phyloP scores from a whole-genome alignment of 2,888 invertebrate species.

The Meteorus colon region DNA sequence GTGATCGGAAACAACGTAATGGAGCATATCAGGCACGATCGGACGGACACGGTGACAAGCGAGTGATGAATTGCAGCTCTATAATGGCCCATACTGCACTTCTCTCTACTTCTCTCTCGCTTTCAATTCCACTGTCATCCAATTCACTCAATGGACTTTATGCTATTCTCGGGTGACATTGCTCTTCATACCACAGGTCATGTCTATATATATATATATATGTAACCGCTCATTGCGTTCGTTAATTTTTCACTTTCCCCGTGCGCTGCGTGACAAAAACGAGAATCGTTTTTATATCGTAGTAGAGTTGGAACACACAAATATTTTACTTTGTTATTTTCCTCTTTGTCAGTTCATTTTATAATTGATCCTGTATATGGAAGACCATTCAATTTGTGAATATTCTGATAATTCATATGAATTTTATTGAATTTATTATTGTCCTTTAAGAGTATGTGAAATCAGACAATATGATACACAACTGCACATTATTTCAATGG shows the following conservation, averaged over 20 bases:
- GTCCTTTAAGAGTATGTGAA: not conserved
- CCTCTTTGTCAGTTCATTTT: not conserved
- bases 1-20: constrained; percentile 38
- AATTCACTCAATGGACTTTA: constrained; percentile 10
- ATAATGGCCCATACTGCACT: constrained; percentile 26
- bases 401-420: not conserved
- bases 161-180: constrained; percentile 31
- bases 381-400: not conserved
- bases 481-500: not conserved
- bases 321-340: constrained; percentile 10
- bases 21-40: constrained; percentile 36
- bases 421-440: not conserved
- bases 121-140: not conserved
- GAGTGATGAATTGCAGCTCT: constrained; percentile 39
- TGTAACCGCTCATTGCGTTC: constrained; percentile 22
- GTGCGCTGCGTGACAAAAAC: not conserved
- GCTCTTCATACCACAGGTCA: constrained; percentile 26
- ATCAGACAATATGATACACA: not conserved
- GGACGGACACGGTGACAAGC: constrained; percentile 37
- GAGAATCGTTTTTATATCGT: constrained; percentile 12
- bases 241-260: constrained; percentile 40
- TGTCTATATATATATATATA: constrained; percentile 17
- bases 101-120: not conserved
- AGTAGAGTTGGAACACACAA: constrained; percentile 29
- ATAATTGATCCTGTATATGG: not conserved